Evolutionary conservation across 2,113 vertebrate genomes (phyloP), one percentile per base, ranked within the genome.

Genomic region (Australoheros scitulus): DNA sequence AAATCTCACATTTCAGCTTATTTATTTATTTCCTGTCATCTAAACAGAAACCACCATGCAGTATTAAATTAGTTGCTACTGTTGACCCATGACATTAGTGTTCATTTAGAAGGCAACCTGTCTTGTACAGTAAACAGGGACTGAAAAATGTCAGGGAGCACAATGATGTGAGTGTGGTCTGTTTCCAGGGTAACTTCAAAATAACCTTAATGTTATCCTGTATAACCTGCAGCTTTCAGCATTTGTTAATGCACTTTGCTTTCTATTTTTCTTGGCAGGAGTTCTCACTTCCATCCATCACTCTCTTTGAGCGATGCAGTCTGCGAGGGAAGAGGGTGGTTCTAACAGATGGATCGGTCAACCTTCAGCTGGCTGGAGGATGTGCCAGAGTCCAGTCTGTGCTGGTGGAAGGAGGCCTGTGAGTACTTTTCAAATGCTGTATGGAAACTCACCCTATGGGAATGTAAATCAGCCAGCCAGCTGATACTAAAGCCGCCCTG

Each of bases 381-480:
- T 97, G 89, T 81, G 93, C 95, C 79, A 94, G 90, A 68, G 93
- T 98, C 70, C 96, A 96, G 86, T 99, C 98, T 36, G 75, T 98
- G 81, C 93, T 96, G 61, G 97, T 98, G 83, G 93, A 96, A 56
- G 98, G 98, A 0, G 98, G 98, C 92, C 90, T 96, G 98, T 99
- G 94, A 98, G 98, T 98, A 78, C 43, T 61, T 20, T 6, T 8
- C 56, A 32, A 0, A 41, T 26, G 50, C 32, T 1, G 76, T 3
- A 17, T 22, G 41, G 18, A 15, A 6, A 26, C 38, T 17, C 43
- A 13, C 24, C 68, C 10, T 17, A 1, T 15, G 1, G 14, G 47
- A 75, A 64, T 22, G 20, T 57, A 24, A 64, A 70, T 18, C 76
- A 58, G 74, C 22, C 6, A 14, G 22, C 52, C 26, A 7, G 50